Base-by-base conservation (phyloP, 2,888 invertebrate genomes). In the Lobophora halterata region DNA sequence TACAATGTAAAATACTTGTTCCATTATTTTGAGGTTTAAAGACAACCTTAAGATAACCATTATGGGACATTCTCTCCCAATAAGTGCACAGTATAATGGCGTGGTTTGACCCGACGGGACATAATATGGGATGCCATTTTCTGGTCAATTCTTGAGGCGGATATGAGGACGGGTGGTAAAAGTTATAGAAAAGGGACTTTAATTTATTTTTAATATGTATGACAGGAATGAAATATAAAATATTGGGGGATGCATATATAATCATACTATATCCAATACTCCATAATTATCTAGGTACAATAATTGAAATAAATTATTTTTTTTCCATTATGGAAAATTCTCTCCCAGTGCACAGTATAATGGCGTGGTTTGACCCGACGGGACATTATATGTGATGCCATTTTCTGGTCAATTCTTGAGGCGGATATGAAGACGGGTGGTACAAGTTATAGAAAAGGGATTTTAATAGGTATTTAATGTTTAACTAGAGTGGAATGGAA, bases 341-440 rank as follows among this genome's bases (percentile, higher is more conserved):
- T n/a, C n/a, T n/a, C n/a, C n/a, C n/a, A n/a, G n/a, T n/a, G n/a
- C n/a, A 13, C 36, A 37, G 38, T 49, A 38, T 46, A 45, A 49
- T 49, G 45, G 21, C 39, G 39, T 25, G 17, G 38, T 30, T 6
- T 39, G 48, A 10, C 14, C 25, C 45, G 46, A 45, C 52, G 46
- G 38, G 10, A 51, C 54, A 58, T 63, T 58, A 61, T 47, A 55
- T 46, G 51, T 55, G 52, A 32, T 46, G 52, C 40, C 53, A 59
- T 64, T 64, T 64, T 64, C 61, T 61, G 64, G 59, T 54, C 63
- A 61, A 56, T 60, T 56, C 62, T 58, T 55, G 40, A 48, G 46
- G 29, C 55, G 62, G 62, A 63, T 64, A 60, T 61, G 55, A 57
- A 48, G 46, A 40, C 2, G 27, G 9, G 46, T 52, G 58, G 58